Base-by-base conservation (phyloP, 1,140 invertebrate species). In the Euwallacea similis region DNA sequence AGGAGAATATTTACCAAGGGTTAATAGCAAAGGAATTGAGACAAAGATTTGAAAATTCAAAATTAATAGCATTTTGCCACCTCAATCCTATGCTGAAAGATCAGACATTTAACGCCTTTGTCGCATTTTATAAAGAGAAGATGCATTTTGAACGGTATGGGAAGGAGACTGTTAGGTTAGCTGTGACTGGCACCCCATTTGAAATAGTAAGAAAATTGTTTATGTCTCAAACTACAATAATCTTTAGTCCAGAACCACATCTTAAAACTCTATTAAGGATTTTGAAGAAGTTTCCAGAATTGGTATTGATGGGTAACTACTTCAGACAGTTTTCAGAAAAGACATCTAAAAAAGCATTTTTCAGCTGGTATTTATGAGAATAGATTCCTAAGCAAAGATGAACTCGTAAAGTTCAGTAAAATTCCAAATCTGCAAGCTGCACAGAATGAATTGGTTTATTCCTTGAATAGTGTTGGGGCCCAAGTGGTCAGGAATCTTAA, bases 11-110 rank as follows among this genome's bases (percentile, higher is more conserved):
- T 2, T 91, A 90, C 75, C 85, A 91, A 80, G 79, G 80, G 54
- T 88, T 93, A 44, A 82, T 93, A 54, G 89, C 89, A 0, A 85
- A 84, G 53, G 91, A 93, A 80, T 84, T 88, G 62, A 77, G 85
- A 6, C 84, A 90, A 76, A 88, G 87, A 86, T 88, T 92, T 73
- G 84, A 88, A 46, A 85, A 86, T 55, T 91, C 91, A 0, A 87
- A 86, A 77, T 86, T 93, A 83, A 79, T 92, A 69, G 87, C 84
- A 21, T 85, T 92, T 70, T 83, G 89, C 64, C 91, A 93, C 76
- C 68, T 84, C 16, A 93, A 91, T 83, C 87, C 90, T 0, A 88
- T 91, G 4, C 80, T 75, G 7, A 77, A 80, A 59, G 84, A 88
- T 16, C 85, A 89, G 0, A 79, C 86, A 73, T 89, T 88, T 69